Evolutionary conservation across 2,797 vertebrate genomes (phyloP), one percentile per base, ranked within the genome.

Genomic region (Anguilla obscura): DNA sequence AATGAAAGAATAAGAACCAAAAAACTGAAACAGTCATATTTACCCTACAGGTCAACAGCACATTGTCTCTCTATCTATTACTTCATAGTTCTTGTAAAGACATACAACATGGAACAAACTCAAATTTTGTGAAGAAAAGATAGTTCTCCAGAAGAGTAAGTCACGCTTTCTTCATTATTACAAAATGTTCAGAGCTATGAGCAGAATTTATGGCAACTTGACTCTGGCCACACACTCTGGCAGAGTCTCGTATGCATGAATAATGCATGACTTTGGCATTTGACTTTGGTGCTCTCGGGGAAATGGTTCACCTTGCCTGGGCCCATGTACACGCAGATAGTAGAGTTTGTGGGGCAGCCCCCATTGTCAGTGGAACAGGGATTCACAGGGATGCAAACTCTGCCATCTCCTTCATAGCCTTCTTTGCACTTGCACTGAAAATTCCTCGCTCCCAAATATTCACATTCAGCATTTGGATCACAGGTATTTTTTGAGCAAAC

Each of bases 341-440:
- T 98, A 4, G 97, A 96, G 91, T 97, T 95, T 80, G 91, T 82
- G 82, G 96, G 96, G 90, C 98, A 99, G 85, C 96, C 97, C 45
- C 98, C 98, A 0, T 97, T 96, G 94, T 94, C 93, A n/a, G 89
- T 16, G 16, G 93, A 71, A 86, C 98, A 99, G 0, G 96, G 97
- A 89, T 99, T 97, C 89, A 90, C 92, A 27, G 97, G 96, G 80
- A 96, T 90, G 84, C 98, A 99, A 80, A 97, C 88, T 48, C 76
- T 95, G 9, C 98, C 98, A 0, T 99, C 95, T 0, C 98, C 98
- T 52, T 96, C 86, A 50, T 96, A 98, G 85, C 95, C 96, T 0
- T 94, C 87, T 85, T 95, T 96, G 93, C 98, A 99, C n/a, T 54
- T 92, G 16, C 98, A 99, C 0, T 89, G 92, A 88, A 97, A 94